Evolutionary conservation across 2,797 vertebrate genomes (phyloP).

Genomic region (Anableps anableps): DNA sequence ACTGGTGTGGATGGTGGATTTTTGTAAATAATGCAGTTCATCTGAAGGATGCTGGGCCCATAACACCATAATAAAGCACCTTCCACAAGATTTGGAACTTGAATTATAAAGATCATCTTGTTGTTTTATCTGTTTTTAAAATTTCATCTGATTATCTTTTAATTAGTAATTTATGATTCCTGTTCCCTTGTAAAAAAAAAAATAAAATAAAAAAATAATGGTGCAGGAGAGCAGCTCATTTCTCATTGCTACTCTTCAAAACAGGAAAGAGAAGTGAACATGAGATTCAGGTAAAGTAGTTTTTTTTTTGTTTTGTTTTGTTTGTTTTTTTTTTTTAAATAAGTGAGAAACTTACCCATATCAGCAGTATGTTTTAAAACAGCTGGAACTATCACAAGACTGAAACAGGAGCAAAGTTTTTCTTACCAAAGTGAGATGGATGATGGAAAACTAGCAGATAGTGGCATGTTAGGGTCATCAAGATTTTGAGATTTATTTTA

Average conservation of each 20-base stretch:
- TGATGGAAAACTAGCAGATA: not conserved
- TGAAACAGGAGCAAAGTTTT: no score
- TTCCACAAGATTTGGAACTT: not conserved
- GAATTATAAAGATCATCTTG: not conserved
- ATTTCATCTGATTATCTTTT: not conserved
- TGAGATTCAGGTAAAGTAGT: not conserved
- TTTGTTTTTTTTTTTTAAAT: not conserved
- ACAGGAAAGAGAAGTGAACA: not conserved
- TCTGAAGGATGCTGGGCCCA: not conserved
- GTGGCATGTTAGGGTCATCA: not conserved
- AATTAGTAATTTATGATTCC: not conserved
- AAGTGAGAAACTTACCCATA: not conserved
- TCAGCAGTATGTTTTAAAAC: not conserved
- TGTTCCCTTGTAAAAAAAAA: not conserved
- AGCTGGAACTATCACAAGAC: not conserved
- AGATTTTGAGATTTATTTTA: not conserved
- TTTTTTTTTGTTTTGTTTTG: not conserved
- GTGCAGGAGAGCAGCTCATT: not conserved
- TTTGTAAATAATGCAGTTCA: not conserved
- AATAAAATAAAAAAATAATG: no score
- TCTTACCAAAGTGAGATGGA: not conserved
- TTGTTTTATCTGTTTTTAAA: not conserved
- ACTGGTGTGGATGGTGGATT: slow-evolving; percentile 10
- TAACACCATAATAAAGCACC: not conserved
- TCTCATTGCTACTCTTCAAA: not conserved